These are phyloP conservation scores for Agonopterix arenella DNA, from an alignment of 2,888 invertebrate genomes.

Conservation along the genomic window DNA sequence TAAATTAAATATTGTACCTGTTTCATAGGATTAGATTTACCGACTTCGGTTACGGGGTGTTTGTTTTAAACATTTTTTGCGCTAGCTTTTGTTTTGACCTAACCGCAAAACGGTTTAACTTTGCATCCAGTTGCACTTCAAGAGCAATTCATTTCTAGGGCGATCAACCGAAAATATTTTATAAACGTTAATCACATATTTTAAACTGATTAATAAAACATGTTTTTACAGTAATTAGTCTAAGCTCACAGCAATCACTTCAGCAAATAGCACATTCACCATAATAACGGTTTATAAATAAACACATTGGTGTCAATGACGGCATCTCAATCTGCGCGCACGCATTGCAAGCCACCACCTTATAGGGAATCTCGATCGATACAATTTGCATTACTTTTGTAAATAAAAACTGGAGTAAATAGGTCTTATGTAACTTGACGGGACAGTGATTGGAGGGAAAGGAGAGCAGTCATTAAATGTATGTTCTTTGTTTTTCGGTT, in stretches of 20 bases:
- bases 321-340: conserved; percentile 6
- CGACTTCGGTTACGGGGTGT: too few species aligned
- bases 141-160: too few species aligned
- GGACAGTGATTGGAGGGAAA: conserved; percentile 4
- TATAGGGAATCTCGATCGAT: conserved; percentile 28
- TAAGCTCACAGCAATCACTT: not conserved
- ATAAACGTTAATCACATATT: too few species aligned
- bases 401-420: not conserved
- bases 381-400: conserved; percentile 22
- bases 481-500: too few species aligned
- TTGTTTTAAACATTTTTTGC: too few species aligned
- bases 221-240: not conserved
- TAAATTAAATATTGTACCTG: too few species aligned
- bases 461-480: conserved; percentile 9
- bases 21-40: too few species aligned
- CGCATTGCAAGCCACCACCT: conserved; percentile 14
- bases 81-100: too few species aligned
- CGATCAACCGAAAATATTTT: too few species aligned
- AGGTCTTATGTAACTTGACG: not conserved
- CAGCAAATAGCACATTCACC: not conserved
- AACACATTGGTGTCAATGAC: conserved; percentile 35
- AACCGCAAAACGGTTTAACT: too few species aligned
- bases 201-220: too few species aligned
- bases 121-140: too few species aligned
- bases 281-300: conserved; percentile 9